These are phyloP conservation scores for Mechanitis messenoides DNA, from an alignment of 2,888 invertebrate genomes.

Conservation along the genomic window DNA sequence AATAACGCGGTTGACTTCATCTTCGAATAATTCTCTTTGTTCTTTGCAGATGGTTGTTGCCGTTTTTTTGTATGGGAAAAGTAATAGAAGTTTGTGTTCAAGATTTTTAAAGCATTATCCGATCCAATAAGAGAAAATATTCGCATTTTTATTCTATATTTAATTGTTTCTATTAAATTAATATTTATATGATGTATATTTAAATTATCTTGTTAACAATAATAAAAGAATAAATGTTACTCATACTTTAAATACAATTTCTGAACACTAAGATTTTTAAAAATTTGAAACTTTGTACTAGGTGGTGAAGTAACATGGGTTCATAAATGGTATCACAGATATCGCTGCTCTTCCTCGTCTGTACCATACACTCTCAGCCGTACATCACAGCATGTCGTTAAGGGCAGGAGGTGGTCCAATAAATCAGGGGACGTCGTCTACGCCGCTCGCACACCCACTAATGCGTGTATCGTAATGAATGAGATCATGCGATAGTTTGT, in stretches of 20 bases:
- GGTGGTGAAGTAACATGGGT: background rate
- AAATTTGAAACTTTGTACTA: too few relatives aligned
- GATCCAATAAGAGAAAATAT: too few relatives aligned
- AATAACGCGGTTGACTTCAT: conserved; percentile 75
- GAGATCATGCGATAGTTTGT: conserved; percentile 57
- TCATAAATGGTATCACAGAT: conserved; percentile 1
- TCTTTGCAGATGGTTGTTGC: conserved; percentile 59
- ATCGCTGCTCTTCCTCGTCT: conserved; percentile 26
- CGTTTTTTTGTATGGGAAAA: conserved; percentile 45
- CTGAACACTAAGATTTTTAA: too few relatives aligned
- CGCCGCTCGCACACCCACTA: conserved; percentile 61
- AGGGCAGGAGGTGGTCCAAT: conserved; percentile 75
- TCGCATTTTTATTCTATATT: too few relatives aligned
- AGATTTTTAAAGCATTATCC: background rate
- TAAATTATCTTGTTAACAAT: too few relatives aligned
- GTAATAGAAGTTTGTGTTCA: conserved; percentile 17
- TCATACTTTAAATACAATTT: too few relatives aligned
- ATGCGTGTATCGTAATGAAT: conserved; percentile 67
- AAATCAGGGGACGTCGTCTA: conserved; percentile 70
- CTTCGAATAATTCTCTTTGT: conserved; percentile 75
- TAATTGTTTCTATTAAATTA: too few relatives aligned
- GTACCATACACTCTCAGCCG: conserved; percentile 39
- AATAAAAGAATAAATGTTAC: too few relatives aligned
- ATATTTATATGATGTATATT: too few relatives aligned
- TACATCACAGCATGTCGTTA: conserved; percentile 73